These are phyloP conservation scores for Chanos chanos DNA, from an alignment of 2,797 vertebrate species.

Conservation along the genomic window DNA sequence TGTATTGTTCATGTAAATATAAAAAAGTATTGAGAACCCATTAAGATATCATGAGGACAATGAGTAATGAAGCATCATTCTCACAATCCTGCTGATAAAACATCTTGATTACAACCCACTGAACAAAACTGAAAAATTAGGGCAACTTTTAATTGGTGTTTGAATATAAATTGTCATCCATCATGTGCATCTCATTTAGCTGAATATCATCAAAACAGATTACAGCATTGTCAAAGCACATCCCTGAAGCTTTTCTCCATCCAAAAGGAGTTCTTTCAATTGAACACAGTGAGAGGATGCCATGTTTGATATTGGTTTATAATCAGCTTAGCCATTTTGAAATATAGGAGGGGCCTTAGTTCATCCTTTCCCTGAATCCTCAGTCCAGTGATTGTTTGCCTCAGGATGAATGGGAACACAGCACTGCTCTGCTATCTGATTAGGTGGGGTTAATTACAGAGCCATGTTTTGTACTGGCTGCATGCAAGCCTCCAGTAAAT, in stretches of 20 bases:
- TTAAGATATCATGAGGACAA: constrained; percentile 18
- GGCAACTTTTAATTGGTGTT: constrained; percentile 28
- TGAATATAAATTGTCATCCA: constrained; percentile 53
- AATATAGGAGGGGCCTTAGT: constrained; percentile 70
- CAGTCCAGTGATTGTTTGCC: constrained; percentile 71
- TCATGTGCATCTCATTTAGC: constrained; percentile 74
- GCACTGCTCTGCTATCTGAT: constrained; percentile 76
- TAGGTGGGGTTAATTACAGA: constrained; percentile 81
- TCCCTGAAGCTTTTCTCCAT: constrained; percentile 62
- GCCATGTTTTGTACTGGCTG: constrained; percentile 77
- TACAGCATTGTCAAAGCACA: constrained; percentile 65
- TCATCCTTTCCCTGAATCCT: constrained; percentile 72
- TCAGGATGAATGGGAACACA: constrained; percentile 74
- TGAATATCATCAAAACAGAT: constrained; percentile 75
- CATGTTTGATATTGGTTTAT: constrained; percentile 80
- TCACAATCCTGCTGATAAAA: constrained; percentile 10
- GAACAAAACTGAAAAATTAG: constrained; percentile 13
- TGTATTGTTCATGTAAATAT: not conserved
- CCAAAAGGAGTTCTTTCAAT: constrained; percentile 71
- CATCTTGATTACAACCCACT: constrained; percentile 1
- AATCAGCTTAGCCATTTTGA: constrained; percentile 80
- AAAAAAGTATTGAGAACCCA: constrained; percentile 8
- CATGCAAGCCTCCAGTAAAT: constrained; percentile 76
- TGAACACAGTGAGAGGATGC: constrained; percentile 74
- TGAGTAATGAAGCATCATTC: constrained; percentile 21